Evolutionary conservation across 2,113 vertebrate genomes (phyloP).

Genomic region (Melanotaenia duboulayi): DNA sequence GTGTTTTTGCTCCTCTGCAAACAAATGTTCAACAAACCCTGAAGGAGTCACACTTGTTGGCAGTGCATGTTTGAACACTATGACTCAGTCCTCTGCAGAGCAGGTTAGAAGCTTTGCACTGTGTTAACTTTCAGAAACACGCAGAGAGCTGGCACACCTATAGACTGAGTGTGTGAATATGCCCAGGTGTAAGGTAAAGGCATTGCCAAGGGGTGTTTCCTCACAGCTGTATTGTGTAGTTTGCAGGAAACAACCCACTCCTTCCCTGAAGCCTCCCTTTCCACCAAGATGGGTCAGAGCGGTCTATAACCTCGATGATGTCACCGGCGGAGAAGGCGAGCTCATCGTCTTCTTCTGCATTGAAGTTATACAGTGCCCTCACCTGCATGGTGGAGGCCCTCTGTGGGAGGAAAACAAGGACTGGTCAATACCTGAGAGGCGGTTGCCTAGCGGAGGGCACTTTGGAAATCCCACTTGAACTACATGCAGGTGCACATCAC

Average conservation of each 20-base stretch:
- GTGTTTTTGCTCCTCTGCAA: constrained; percentile 5
- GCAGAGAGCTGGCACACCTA: not conserved
- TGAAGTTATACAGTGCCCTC: constrained; percentile 90
- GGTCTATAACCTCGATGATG: constrained; percentile 91
- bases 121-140: constrained; percentile 14
- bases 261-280: constrained; percentile 86
- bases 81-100: constrained; percentile 15
- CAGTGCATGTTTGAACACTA: not conserved
- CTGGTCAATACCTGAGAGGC: not conserved
- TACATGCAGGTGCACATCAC: no score
- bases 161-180: constrained; percentile 7
- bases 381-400: constrained; percentile 75
- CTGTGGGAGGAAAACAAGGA: constrained; percentile 34
- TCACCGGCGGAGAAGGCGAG: constrained; percentile 89
- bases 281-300: constrained; percentile 91
- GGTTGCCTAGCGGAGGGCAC: no score
- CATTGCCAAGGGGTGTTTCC: not conserved
- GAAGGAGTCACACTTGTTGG: not conserved
- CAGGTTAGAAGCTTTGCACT: not conserved
- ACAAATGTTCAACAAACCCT: constrained; percentile 15
- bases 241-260: constrained; percentile 92
- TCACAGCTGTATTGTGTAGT: constrained; percentile 85
- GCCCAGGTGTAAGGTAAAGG: not conserved
- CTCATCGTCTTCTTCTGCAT: constrained; percentile 89
- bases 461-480: no score